Percentiles rank a stretch among this genome's conserved stretches.
These are phyloP conservation scores for Tetraodon nigroviridis DNA, from an alignment of 2,113 vertebrate species.

Conservation along the genomic window DNA sequence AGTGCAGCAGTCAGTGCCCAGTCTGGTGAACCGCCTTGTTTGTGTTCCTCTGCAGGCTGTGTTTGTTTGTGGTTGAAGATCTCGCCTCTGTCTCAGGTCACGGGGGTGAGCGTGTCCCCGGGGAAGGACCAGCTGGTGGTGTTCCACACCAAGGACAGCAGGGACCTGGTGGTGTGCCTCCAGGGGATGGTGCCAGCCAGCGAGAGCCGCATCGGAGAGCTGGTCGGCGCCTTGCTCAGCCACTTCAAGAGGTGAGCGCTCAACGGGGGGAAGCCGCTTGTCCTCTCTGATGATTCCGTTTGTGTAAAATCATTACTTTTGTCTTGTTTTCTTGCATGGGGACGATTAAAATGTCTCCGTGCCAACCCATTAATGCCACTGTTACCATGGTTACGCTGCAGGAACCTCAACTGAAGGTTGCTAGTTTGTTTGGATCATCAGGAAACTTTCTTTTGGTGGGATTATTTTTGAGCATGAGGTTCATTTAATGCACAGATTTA, in stretches of 20 bases:
- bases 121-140: slow-evolving; percentile 97
- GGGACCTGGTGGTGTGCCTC: slow-evolving; percentile 94
- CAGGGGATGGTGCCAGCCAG: slow-evolving; percentile 79
- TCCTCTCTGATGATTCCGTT: neutral
- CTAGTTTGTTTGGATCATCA: no score
- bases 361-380: no score
- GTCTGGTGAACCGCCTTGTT: slow-evolving; percentile 1
- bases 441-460: no score
- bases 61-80: slow-evolving; percentile 16
- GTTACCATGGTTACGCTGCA: neutral
- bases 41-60: slow-evolving; percentile 8
- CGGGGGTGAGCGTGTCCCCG: slow-evolving; percentile 90
- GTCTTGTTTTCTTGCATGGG: no score
- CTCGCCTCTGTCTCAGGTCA: slow-evolving; percentile 73
- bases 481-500: no score
- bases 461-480: no score
- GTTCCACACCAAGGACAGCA: slow-evolving; percentile 95
- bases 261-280: neutral
- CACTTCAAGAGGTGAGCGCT: slow-evolving; percentile 90
- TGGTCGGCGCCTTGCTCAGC: slow-evolving; percentile 88
- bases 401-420: no score
- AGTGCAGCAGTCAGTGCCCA: no score
- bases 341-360: no score
- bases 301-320: no score
- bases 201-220: slow-evolving; percentile 91